Evolutionary conservation across 2,888 invertebrate genomes (phyloP).

Genomic region (Melanostoma mellinum): DNA sequence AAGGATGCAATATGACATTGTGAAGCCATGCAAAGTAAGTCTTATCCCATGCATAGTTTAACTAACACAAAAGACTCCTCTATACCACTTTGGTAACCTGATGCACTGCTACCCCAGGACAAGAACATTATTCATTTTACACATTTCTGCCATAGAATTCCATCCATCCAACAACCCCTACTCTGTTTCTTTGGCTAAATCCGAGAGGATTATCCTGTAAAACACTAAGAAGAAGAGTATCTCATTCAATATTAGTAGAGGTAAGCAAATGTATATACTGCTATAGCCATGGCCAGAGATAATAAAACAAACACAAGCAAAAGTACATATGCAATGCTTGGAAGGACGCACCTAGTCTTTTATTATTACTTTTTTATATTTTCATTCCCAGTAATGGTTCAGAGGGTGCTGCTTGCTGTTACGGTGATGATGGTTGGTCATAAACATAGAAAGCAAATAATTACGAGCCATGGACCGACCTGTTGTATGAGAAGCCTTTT

Average conservation of each 20-base stretch:
- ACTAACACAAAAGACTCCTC: constrained; percentile 13
- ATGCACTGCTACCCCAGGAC: constrained; percentile 8
- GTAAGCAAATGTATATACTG: neutral
- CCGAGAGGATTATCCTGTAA: constrained; percentile 38
- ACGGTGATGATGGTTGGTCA: constrained; percentile 27
- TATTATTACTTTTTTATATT: constrained; percentile 23
- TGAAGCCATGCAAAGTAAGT: constrained; percentile 35
- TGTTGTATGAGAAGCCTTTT: neutral
- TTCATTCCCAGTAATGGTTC: constrained; percentile 8
- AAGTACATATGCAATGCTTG: no score
- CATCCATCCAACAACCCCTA: constrained; percentile 9
- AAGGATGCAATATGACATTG: constrained; percentile 1
- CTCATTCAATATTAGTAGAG: constrained; percentile 8
- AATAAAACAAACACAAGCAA: neutral
- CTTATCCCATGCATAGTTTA: constrained; percentile 19
- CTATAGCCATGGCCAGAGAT: neutral
- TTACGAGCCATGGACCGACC: constrained; percentile 19
- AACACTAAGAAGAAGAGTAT: constrained; percentile 21
- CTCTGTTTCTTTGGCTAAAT: constrained; percentile 10
- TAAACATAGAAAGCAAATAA: constrained; percentile 46
- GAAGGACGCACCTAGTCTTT: neutral
- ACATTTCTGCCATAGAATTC: neutral
- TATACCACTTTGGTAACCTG: neutral
- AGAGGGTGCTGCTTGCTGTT: constrained; percentile 3
- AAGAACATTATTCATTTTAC: constrained; percentile 23